Evolutionary conservation across 2,113 vertebrate species (phyloP).

Genomic region (Leptobrachium ailaonicum): DNA sequence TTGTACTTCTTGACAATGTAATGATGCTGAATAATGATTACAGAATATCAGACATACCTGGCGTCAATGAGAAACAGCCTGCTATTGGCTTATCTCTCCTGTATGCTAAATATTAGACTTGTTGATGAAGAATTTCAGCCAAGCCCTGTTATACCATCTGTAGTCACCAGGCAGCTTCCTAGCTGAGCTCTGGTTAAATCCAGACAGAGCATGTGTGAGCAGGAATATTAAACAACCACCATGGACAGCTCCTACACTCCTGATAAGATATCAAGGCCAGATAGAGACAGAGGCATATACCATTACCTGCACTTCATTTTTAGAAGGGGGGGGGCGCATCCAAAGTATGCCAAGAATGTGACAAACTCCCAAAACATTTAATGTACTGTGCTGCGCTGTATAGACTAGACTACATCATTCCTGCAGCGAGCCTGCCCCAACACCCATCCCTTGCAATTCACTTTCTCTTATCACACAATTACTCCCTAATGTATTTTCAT

Average conservation of each 20-base stretch:
- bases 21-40: no score
- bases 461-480: conserved; percentile 20
- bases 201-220: conserved; percentile 17
- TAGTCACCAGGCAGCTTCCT: background rate
- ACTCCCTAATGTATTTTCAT: conserved; percentile 13
- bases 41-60: no score
- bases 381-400: background rate
- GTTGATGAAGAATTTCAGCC: background rate
- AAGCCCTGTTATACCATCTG: background rate
- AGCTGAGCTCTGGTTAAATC: background rate
- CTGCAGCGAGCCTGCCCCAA: background rate
- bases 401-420: conserved; percentile 17
- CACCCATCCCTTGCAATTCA: background rate
- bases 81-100: no score
- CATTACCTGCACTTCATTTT: conserved; percentile 24
- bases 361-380: background rate
- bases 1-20: no score
- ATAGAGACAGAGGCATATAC: background rate
- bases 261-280: conserved; percentile 32
- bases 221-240: conserved; percentile 47
- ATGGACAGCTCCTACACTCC: conserved; percentile 65
- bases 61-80: no score
- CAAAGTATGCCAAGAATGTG: conserved; percentile 29
- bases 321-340: background rate
- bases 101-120: no score